Percentiles rank a stretch among this genome's conserved stretches.
Evolutionary conservation across 2,888 invertebrate genomes (phyloP).

Genomic region (Volucella zonaria): DNA sequence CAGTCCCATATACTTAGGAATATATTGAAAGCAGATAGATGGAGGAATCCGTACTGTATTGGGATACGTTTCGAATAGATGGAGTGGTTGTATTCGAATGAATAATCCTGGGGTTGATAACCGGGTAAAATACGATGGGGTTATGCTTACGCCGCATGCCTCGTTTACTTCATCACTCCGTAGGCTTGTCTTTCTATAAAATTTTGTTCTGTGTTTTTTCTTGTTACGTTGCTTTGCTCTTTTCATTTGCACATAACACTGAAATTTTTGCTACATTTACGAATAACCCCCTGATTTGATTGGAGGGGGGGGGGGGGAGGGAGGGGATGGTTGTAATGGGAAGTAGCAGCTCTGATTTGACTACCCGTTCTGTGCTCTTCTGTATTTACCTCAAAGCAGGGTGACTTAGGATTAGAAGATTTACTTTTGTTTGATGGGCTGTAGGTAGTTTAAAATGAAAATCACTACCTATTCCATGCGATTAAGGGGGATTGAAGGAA

Average conservation of each 20-base stretch:
- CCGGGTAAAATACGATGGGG: constrained; percentile 63
- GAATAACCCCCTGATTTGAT: background rate
- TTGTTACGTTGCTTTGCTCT: constrained; percentile 7
- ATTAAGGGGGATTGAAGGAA: constrained; percentile 20
- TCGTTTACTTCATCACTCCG: constrained; percentile 42
- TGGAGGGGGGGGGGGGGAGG: background rate
- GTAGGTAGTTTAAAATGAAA: constrained; percentile 67
- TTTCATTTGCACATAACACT: constrained; percentile 52
- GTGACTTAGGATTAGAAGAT: constrained; percentile 67
- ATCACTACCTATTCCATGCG: constrained; percentile 55
- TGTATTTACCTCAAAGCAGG: constrained; percentile 38
- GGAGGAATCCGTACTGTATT: no score
- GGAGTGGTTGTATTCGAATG: constrained; percentile 64
- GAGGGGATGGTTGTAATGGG: background rate
- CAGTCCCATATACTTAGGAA: constrained; percentile 49
- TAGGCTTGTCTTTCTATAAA: constrained; percentile 17
- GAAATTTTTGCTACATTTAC: constrained; percentile 17
- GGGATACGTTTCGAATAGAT: constrained; percentile 42
- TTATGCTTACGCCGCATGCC: constrained; percentile 45
- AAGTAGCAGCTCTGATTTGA: constrained; percentile 47
- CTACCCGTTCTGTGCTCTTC: constrained; percentile 13
- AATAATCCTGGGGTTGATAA: constrained; percentile 72
- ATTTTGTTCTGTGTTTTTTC: constrained; percentile 1
- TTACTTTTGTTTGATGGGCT: constrained; percentile 66
- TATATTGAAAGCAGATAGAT: constrained; percentile 48